Base-by-base conservation (phyloP, 2,797 vertebrate species). In the Anguilla anguilla region DNA sequence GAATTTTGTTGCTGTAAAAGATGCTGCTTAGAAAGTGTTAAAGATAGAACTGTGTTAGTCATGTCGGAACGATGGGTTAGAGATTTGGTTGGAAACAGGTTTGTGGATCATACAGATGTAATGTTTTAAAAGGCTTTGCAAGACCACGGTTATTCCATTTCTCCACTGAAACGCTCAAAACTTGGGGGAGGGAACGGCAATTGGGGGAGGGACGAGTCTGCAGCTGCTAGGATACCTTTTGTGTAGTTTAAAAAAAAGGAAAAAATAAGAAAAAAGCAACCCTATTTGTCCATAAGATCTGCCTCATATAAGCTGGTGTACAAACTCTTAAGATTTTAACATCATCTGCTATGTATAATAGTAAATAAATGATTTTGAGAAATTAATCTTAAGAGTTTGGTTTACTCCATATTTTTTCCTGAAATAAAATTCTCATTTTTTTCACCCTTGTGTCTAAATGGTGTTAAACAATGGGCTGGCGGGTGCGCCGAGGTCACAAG, bases 321-420 rank as follows among this genome's bases (percentile, higher is more conserved):
- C 93, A 96, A 96, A 96, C 94, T 94, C 90, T 90, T 91, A 94
- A 96, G 94, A 96, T 96, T 94, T 94, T 97, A 96, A 97, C 95
- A 93, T 96, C 96, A 94, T 97, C 95, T 91, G 91, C 95, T 96
- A 95, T 97, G 96, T 98, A 97, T 96, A 96, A 97, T 97, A 98
- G 97, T 97, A 97, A 97, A 97, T 97, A 98, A 97, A 97, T 96
- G 93, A 97, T 97, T 98, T 97, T 97, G 96, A 97, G 95, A 97
- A 95, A 96, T 94, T 94, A 96, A 94, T 95, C 94, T 92, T 94
- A 95, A 95, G 91, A 96, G 93, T 95, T 96, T 96, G 94, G 95
- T 96, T 96, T 96, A 93, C 96, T 97, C 94, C 93, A 94, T 97
- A 90, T 92, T 90, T 96, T 97, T 96, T 95, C 92, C 91, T 92